These are phyloP conservation scores for Peromyscus aztecus DNA, from an alignment of 2,797 vertebrate genomes.

Conservation along the genomic window DNA sequence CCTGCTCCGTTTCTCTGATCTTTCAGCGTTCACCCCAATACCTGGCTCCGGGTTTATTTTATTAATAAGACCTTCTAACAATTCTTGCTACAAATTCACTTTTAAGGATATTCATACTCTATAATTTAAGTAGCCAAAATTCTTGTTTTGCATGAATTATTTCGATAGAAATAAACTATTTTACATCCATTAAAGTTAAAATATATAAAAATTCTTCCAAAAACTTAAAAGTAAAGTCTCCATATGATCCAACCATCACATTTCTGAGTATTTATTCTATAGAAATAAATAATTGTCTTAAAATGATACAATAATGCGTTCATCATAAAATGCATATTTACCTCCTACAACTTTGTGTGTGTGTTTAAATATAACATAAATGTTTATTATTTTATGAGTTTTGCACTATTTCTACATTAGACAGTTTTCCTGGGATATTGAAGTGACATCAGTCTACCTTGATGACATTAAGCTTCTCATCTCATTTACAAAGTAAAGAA, in stretches of 20 bases:
- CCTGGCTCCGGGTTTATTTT: no score
- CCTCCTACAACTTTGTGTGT: background rate
- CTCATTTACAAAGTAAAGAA: background rate
- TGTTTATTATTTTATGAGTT: background rate
- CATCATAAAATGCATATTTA: background rate
- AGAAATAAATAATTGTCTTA: background rate
- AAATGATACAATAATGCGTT: background rate
- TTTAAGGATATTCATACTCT: background rate
- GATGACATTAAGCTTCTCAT: background rate
- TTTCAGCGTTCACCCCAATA: no score
- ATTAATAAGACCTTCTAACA: no score
- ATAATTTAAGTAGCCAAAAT: background rate
- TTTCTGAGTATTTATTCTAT: background rate
- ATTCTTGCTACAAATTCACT: background rate
- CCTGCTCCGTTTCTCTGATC: no score
- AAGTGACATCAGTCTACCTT: background rate
- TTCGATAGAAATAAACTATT: background rate
- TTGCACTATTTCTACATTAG: background rate
- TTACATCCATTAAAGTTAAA: background rate
- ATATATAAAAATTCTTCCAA: background rate
- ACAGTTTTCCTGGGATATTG: background rate
- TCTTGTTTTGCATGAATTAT: background rate
- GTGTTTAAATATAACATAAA: background rate
- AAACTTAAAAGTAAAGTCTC: background rate
- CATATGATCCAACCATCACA: background rate